phyloP scores from a whole-genome alignment of 2,113 vertebrate genomes.

The Chaetops frenatus region DNA sequence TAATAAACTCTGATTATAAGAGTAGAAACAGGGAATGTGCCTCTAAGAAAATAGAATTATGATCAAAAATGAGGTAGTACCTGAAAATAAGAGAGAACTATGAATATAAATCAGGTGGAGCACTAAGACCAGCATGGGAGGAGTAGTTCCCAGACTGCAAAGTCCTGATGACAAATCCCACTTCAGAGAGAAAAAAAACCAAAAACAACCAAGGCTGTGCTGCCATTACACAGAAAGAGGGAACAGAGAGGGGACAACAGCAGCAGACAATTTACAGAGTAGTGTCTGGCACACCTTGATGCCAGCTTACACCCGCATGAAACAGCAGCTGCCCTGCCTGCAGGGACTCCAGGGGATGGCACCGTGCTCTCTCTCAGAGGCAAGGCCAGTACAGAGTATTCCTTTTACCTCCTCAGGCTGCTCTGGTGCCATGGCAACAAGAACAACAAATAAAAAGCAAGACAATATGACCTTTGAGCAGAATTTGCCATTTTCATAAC shows the following conservation, averaged over 20 bases:
- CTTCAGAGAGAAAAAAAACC: background rate
- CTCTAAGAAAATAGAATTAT: background rate
- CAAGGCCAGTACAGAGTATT: fast-evolving
- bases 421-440: background rate
- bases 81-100: background rate
- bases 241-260: background rate
- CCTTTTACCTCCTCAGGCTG: background rate
- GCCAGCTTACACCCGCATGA: background rate
- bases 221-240: background rate
- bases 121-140: background rate
- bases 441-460: background rate
- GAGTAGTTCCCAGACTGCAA: background rate
- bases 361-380: fast-evolving
- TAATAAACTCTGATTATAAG: background rate
- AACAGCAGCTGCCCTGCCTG: background rate
- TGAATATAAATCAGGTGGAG: background rate
- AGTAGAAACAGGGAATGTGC: background rate
- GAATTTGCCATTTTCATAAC: background rate
- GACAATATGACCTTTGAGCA: background rate
- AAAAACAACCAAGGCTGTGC: background rate
- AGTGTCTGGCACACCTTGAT: background rate
- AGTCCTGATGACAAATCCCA: background rate
- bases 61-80: background rate
- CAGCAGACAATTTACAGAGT: background rate
- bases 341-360: fast-evolving